These are phyloP conservation scores for Peucedramus taeniatus DNA, from an alignment of 2,113 vertebrate species.

Conservation along the genomic window DNA sequence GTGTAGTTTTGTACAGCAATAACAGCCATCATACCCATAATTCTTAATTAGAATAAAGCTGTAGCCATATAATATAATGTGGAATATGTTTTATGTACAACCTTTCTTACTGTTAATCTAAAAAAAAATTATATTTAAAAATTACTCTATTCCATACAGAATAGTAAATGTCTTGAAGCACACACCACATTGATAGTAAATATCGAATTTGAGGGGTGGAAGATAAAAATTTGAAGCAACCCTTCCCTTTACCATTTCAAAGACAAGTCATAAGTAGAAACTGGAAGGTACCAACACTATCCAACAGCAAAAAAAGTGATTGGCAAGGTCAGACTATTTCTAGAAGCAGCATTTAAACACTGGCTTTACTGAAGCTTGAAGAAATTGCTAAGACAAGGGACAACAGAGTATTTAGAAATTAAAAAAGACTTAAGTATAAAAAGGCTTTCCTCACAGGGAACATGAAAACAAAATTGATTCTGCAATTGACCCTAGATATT, in stretches of 20 bases:
- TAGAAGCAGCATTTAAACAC: conserved; percentile 41
- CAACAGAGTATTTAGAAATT: neutral
- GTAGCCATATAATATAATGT: neutral
- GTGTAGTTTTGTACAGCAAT: neutral
- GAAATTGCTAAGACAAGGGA: conserved; percentile 39
- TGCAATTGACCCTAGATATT: neutral
- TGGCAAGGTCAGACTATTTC: conserved; percentile 53
- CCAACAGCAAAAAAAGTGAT: conserved; percentile 11
- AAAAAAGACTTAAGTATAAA: neutral
- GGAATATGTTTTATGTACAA: neutral
- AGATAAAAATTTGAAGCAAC: conserved; percentile 10
- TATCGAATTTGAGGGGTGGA: neutral
- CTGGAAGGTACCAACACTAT: neutral
- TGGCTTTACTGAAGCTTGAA: conserved; percentile 39
- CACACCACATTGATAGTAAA: neutral
- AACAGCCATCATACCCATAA: neutral
- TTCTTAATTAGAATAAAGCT: neutral
- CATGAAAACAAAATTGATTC: conserved; percentile 21
- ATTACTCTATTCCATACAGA: neutral
- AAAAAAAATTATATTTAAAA: neutral
- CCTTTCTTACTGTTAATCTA: neutral
- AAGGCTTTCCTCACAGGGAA: neutral
- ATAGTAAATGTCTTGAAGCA: neutral
- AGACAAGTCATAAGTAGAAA: neutral
- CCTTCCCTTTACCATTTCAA: conserved; percentile 7